Base-by-base conservation (phyloP, 2,888 invertebrate genomes). In the Criorhina ranunculi region DNA sequence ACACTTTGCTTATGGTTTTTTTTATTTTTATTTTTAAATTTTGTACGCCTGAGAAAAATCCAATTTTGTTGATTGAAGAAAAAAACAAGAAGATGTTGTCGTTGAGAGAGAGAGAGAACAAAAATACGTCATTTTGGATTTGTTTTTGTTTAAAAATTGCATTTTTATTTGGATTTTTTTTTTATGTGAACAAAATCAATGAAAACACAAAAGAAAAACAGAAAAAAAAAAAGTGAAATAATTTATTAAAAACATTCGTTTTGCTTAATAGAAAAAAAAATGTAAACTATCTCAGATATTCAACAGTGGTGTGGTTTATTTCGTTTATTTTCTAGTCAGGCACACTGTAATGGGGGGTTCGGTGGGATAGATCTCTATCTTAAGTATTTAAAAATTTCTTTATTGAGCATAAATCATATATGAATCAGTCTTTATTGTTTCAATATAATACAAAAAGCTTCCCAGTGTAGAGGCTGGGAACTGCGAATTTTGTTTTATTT, bases 121-220 rank as follows among this genome's bases (percentile, higher is more conserved):
- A 87, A 87, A 86, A 60, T 42, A 70, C 70, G 35, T 77, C 78
- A 86, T 83, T 79, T 85, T 81, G 77, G 44, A 62, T 70, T 51
- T 53, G 24, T 60, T 67, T 78, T 59, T 55, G 44, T n/a, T 35
- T 57, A 70, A 64, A 69, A 70, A 42, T 76, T 53, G 49, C 44
- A 51, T 24, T 77, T 75, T 72, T 79, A 79, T 82, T 82, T 53
- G 70, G 70, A 64, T 55, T 64, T 70, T 64, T n/a, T 49, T 59
- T 83, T 57, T 60, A 64, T 62, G 62, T 75, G 29, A 75, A 85
- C 70, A 80, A 81, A 76, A 60, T 70, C 29, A 85, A 62, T 75
- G 80, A 53, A 64, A 85, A 79, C 70, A 83, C 78, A 80, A 86
- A 85, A 80, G 69, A 66, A 80, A 67, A 81, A 67, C 33, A 70